phyloP scores from a whole-genome alignment of 2,888 invertebrate species.

The Parasteatoda lunata region DNA sequence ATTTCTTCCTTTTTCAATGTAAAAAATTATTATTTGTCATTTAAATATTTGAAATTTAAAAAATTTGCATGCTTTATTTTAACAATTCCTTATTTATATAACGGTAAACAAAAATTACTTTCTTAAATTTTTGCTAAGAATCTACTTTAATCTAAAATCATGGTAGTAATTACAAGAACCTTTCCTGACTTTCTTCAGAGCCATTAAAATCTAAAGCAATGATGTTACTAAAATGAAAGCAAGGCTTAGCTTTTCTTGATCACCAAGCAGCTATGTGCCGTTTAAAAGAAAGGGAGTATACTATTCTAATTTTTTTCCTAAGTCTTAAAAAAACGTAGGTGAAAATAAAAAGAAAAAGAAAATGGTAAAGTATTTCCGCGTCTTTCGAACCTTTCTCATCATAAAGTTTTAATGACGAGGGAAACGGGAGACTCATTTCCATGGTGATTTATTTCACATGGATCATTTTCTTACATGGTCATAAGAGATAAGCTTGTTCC shows the following conservation, averaged over 20 bases:
- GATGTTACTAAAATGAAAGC: not conserved
- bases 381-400: conserved; percentile 39
- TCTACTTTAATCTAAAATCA: not conserved
- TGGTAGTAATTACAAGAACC: not conserved
- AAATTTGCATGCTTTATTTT: too few relatives aligned
- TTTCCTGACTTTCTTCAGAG: not conserved
- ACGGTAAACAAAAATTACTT: not conserved
- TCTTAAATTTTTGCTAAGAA: not conserved
- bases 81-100: too few relatives aligned
- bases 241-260: not conserved
- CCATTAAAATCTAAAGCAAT: not conserved
- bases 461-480: conserved; percentile 62
- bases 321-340: not conserved
- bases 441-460: conserved; percentile 62
- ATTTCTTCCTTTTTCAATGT: too few relatives aligned
- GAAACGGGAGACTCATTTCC: conserved; percentile 48
- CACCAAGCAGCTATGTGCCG: not conserved
- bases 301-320: not conserved
- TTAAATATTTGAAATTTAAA: too few relatives aligned
- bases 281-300: not conserved
- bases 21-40: too few relatives aligned
- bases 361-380: conserved; percentile 7
- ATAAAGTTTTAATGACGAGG: conserved; percentile 58
- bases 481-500: conserved; percentile 64
- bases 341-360: not conserved